phyloP scores from a whole-genome alignment of 2,113 vertebrate species.

The Thermophis baileyi region DNA sequence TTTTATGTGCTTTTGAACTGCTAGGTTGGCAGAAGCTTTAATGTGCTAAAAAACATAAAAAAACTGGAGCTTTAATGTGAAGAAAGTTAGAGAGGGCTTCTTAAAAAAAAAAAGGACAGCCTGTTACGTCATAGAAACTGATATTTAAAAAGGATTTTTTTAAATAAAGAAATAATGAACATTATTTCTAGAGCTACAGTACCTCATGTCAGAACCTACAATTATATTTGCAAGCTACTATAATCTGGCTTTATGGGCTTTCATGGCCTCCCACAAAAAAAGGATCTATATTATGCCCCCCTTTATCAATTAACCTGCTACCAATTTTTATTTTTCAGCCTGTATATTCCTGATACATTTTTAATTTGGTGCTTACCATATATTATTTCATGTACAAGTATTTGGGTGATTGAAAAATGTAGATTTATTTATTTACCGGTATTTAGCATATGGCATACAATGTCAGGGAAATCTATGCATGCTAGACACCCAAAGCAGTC shows the following conservation, averaged over 20 bases:
- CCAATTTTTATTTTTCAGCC: neutral
- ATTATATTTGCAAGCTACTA: neutral
- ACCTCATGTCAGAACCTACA: neutral
- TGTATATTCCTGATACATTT: neutral
- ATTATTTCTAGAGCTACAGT: neutral
- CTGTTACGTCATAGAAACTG: neutral
- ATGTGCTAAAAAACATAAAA: too few species aligned
- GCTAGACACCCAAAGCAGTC: too few species aligned
- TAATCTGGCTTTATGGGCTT: neutral
- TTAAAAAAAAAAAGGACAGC: neutral
- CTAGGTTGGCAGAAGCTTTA: too few species aligned
- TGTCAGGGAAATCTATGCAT: too few species aligned
- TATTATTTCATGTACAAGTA: neutral
- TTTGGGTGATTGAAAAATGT: too few species aligned
- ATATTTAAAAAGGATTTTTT: neutral
- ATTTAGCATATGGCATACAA: too few species aligned
- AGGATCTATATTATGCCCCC: too few species aligned
- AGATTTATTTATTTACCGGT: too few species aligned
- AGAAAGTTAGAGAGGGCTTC: too few species aligned
- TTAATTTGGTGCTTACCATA: neutral
- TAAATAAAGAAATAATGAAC: neutral
- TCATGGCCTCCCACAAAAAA: neutral
- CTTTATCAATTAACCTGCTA: neutral
- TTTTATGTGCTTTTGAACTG: too few species aligned
- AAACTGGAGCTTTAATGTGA: neutral